Evolutionary conservation across 2,113 vertebrate genomes (phyloP).

Genomic region (Trochalopteron elliotii): DNA sequence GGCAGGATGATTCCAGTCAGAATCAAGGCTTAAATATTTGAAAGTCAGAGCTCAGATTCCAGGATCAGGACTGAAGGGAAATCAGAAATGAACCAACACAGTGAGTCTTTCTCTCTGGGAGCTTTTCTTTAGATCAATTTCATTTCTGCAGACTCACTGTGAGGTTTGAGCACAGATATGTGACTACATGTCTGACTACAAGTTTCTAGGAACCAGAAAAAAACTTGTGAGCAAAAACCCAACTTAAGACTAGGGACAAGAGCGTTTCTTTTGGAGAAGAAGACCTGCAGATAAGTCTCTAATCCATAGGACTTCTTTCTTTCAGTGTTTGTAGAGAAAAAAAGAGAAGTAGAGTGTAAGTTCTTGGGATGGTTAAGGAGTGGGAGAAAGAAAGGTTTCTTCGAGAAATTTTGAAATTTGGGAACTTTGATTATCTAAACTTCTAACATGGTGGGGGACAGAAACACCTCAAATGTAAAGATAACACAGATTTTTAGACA

Average conservation of each 20-base stretch:
- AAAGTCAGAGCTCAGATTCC: not conserved
- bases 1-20: not conserved
- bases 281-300: not conserved
- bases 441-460: not conserved
- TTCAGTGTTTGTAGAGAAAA: not conserved
- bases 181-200: not conserved
- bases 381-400: not conserved
- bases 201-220: not conserved
- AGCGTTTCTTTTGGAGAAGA: not conserved
- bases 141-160: not conserved
- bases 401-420: not conserved
- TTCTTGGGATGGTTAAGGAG: not conserved
- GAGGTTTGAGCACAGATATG: not conserved
- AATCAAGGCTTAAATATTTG: not conserved
- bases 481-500: not conserved
- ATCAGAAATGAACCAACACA: not conserved
- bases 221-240: not conserved
- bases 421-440: not conserved
- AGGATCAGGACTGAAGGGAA: not conserved
- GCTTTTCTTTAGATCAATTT: not conserved
- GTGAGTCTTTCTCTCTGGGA: not conserved
- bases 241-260: not conserved
- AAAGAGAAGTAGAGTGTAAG: not conserved
- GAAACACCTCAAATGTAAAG: not conserved
- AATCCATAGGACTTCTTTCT: not conserved